phyloP scores from a whole-genome alignment of 2,797 vertebrate species.

The Rhodeus uyekii region DNA sequence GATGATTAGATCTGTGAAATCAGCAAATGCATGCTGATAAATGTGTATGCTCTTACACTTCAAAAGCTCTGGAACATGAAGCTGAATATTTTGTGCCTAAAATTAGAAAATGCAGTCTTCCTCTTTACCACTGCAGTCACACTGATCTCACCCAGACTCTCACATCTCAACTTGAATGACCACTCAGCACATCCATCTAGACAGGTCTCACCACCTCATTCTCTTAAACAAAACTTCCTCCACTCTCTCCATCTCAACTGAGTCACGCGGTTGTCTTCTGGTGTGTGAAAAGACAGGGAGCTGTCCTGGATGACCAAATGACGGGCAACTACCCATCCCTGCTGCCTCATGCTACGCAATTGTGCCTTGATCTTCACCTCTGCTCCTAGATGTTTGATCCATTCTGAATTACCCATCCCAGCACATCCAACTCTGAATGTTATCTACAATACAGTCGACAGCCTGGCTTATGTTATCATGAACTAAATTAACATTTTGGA shows the following conservation, averaged over 20 bases:
- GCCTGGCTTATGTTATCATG: not conserved
- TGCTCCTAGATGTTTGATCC: not conserved
- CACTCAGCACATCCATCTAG: conserved; percentile 11
- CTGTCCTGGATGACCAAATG: not conserved
- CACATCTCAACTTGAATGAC: not conserved
- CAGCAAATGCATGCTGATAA: not conserved
- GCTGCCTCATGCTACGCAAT: conserved; percentile 5
- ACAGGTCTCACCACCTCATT: conserved; percentile 1
- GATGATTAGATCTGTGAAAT: conserved; percentile 16
- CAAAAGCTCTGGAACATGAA: not conserved
- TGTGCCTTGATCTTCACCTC: not conserved
- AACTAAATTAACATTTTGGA: not conserved
- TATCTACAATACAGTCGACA: not conserved
- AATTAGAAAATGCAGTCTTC: not conserved
- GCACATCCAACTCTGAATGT: not conserved
- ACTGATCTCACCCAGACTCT: not conserved
- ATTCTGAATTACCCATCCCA: not conserved
- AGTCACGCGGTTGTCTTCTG: not conserved
- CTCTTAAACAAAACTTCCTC: conserved; percentile 16
- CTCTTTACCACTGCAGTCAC: not conserved
- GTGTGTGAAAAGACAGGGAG: not conserved
- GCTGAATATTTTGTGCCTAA: not conserved
- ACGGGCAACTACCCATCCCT: not conserved
- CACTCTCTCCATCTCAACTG: conserved; percentile 14
- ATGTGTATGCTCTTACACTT: not conserved